Evolutionary conservation across 2,888 invertebrate species (phyloP), one percentile per base, ranked within the genome.

Genomic region (Aphodius sticticus): DNA sequence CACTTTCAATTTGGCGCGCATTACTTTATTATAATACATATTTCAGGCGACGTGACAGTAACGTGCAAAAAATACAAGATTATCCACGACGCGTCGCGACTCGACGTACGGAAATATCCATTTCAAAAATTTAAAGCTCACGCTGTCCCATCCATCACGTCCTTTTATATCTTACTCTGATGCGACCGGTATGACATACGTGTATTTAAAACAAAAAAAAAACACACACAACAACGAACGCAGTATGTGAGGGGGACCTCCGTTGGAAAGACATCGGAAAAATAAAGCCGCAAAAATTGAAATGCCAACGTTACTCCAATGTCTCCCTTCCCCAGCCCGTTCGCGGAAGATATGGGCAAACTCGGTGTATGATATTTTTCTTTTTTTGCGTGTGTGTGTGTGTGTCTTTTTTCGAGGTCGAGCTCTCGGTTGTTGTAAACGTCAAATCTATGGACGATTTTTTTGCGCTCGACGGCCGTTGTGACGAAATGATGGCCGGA

Each of bases 1-100:
- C 53, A 53, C 53, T 53, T 53, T 53, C 53, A 53, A 53, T 53
- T 53, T 53, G 53, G 9, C 53, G 53, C 12, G 53, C 53, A 53
- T 53, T 53, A 53, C 53, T 53, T 53, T 53, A 53, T 53, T 53
- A 53, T 53, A 53, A 53, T 53, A 53, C 53, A 53, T 53, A 53
- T 53, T 53, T 53, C 53, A 53, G 12, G 53, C 53, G 53, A 53
- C 53, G 12, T 53, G 53, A 53, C 53, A 53, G 53, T 12, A 12
- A 53, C 53, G 53, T 5, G 53, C 53, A 53, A 53, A 53, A 53
- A 53, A 53, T 53, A 53, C 53, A 53, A 53, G 53, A 53, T 53
- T 53, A 53, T 53, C 53, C 53, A 53, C 9, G 53, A 53, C 53
- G 12, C 53, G 3, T 2, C 3, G 3, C 9, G 53, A 53, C 53